A percentile compares a stretch with the other conserved stretches of the same genome.
These are phyloP conservation scores for Prunella strophiata DNA, from an alignment of 2,797 vertebrate species.

Conservation along the genomic window DNA sequence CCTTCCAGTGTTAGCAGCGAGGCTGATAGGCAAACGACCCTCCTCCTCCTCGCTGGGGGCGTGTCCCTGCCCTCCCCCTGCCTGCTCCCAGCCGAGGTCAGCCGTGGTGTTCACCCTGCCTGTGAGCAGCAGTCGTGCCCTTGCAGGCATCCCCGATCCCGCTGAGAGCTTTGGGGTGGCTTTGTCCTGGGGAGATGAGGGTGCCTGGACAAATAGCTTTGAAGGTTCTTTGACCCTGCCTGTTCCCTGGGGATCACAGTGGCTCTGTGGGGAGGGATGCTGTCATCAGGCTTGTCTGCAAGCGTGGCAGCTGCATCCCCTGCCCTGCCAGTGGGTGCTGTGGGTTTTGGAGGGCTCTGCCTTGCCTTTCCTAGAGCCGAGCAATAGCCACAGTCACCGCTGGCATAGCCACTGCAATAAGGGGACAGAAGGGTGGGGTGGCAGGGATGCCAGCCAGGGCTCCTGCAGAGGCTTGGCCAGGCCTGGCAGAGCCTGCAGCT, in stretches of 20 bases:
- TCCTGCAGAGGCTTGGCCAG: not conserved
- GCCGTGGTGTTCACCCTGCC: not conserved
- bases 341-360: constrained; percentile 2
- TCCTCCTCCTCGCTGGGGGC: not conserved
- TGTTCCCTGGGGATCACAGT: not conserved
- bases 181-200: not conserved
- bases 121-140: accelerated
- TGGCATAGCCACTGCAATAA: not conserved
- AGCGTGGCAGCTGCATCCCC: not conserved
- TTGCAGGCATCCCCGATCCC: accelerated
- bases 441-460: not conserved
- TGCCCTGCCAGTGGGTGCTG: not conserved
- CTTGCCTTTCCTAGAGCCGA: not conserved
- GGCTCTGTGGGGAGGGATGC: not conserved
- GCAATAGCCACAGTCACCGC: not conserved
- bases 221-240: not conserved
- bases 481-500: not conserved
- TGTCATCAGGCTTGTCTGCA: not conserved
- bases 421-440: not conserved
- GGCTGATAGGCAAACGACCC: not conserved
- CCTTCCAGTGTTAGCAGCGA: not conserved
- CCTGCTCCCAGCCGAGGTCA: not conserved
- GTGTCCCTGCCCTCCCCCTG: not conserved
- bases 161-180: not conserved
- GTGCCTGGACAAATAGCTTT: not conserved